phyloP scores from a whole-genome alignment of 2,888 invertebrate species.

The Trissolcus japonicus region DNA sequence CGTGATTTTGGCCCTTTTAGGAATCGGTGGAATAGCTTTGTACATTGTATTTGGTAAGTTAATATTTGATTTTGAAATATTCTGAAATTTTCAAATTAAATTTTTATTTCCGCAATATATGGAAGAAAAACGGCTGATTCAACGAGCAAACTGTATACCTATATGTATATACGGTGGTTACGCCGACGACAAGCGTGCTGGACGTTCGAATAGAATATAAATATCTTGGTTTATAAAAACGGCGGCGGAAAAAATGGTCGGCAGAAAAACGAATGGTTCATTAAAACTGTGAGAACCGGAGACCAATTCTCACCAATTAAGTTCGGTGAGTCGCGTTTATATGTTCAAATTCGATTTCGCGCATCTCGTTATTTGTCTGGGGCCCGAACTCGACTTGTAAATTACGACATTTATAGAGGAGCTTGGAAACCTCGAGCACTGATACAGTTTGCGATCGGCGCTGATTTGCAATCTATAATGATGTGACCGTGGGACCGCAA shows the following conservation, averaged over 20 bases:
- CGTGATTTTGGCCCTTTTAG: constrained; percentile 68
- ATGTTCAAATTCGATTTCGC: constrained; percentile 35
- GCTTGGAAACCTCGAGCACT: constrained; percentile 56
- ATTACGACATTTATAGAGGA: constrained; percentile 58
- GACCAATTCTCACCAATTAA: constrained; percentile 45
- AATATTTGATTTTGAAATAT: not conserved
- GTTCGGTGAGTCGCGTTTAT: constrained; percentile 34
- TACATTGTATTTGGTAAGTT: constrained; percentile 72
- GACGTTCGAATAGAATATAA: constrained; percentile 46
- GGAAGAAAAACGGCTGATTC: too few relatives aligned
- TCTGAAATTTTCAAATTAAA: not conserved
- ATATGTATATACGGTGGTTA: too few relatives aligned
- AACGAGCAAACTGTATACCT: too few relatives aligned
- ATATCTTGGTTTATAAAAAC: constrained; percentile 39
- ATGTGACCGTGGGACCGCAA: constrained; percentile 43
- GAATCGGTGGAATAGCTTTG: constrained; percentile 71
- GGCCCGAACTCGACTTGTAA: constrained; percentile 57
- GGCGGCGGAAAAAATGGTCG: not conserved
- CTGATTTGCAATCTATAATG: constrained; percentile 56
- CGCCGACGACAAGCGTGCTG: too few relatives aligned
- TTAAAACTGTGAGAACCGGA: constrained; percentile 40
- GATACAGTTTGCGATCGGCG: constrained; percentile 46
- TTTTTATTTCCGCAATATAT: too few relatives aligned
- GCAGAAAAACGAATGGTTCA: constrained; percentile 13
- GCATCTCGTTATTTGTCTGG: constrained; percentile 26